Percentiles rank a stretch among this genome's conserved stretches.
These are phyloP conservation scores for Drosophila imparisetae DNA, from an alignment of 2,888 invertebrate genomes.

Conservation along the genomic window DNA sequence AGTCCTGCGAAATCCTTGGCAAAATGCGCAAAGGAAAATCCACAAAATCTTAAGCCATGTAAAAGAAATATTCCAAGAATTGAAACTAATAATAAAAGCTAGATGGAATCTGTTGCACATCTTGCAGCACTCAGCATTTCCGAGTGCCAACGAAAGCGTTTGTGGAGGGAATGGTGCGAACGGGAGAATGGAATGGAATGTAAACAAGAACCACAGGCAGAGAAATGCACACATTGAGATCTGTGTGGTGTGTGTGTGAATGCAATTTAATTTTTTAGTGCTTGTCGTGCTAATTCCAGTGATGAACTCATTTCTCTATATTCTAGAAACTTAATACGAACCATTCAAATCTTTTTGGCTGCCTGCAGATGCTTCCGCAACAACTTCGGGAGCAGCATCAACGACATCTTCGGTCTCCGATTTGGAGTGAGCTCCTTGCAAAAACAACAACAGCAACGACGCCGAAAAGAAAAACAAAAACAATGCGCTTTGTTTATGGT, in stretches of 20 bases:
- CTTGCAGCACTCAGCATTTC: slow-evolving; percentile 16
- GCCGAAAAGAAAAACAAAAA: slow-evolving; percentile 48
- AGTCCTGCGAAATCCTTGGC: slow-evolving; percentile 10
- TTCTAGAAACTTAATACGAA: slow-evolving; percentile 41
- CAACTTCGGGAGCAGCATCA: slow-evolving; percentile 43
- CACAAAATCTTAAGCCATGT: neutral
- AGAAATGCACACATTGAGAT: slow-evolving; percentile 4
- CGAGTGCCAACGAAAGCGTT: slow-evolving; percentile 31
- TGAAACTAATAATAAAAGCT: slow-evolving; percentile 5
- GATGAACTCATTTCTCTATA: slow-evolving; percentile 61
- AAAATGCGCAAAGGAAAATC: slow-evolving; percentile 1
- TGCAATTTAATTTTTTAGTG: slow-evolving; percentile 48
- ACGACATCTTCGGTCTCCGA: slow-evolving; percentile 31
- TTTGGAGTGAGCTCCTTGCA: slow-evolving; percentile 49
- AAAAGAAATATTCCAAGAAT: slow-evolving; percentile 7
- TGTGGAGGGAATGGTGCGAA: neutral
- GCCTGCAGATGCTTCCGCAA: slow-evolving; percentile 36
- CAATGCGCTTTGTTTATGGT: slow-evolving; percentile 44
- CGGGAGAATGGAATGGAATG: slow-evolving; percentile 32
- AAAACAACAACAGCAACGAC: slow-evolving; percentile 39
- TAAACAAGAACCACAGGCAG: slow-evolving; percentile 52
- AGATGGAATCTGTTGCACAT: slow-evolving; percentile 11
- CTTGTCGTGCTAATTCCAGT: slow-evolving; percentile 49
- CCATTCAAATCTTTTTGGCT: slow-evolving; percentile 59
- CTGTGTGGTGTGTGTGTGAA: slow-evolving; percentile 18